Evolutionary conservation across 2,888 invertebrate genomes (phyloP), one percentile per base, ranked within the genome.

Genomic region (Drosophila lacicola): DNA sequence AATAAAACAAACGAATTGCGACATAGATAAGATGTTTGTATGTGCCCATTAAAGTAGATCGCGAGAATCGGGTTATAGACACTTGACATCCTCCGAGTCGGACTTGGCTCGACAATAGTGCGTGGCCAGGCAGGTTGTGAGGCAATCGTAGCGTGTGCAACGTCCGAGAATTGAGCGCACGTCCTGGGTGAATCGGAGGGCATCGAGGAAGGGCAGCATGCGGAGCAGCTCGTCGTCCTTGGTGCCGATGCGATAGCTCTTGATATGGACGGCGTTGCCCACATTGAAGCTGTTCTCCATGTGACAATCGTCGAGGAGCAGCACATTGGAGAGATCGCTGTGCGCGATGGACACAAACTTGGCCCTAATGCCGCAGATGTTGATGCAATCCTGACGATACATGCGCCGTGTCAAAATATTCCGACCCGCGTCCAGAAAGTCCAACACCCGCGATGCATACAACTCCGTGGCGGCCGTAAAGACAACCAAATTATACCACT

Each of bases 181-280:
- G 44, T 82, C 82, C 0, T 11, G 39, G 0, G 72, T 77, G 19
- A 82, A 82, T 0, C 83, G 67, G 1, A 82, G 34, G 0, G 70
- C 73, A 14, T 82, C 82, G 2, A 82, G 56, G 1, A 83, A 67
- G 21, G 75, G 70, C 46, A 82, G 11, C 34, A 80, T 53, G 13
- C 53, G 14, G 45, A 76, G 63, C n/a, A 79, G 33, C 11, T 68
- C 53, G 0, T 8, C 19, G 14, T 78, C 67, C n/a, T 62, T 6
- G 1, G 49, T 29, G 11, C 62, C 71, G 0, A 42, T n/a, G 0
- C n/a, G 4, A 54, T 42, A 82, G n/a, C 56, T 46, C 2, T 56
- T 25, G 5, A 82, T 82, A 0, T 47, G 34, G 0, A 83, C 29
- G 0, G 75, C 25, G 17, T 82, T 83, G 1, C 58, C 65, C 5